Base-by-base conservation (phyloP, 2,113 vertebrate species). In the Brevimyrus niger region DNA sequence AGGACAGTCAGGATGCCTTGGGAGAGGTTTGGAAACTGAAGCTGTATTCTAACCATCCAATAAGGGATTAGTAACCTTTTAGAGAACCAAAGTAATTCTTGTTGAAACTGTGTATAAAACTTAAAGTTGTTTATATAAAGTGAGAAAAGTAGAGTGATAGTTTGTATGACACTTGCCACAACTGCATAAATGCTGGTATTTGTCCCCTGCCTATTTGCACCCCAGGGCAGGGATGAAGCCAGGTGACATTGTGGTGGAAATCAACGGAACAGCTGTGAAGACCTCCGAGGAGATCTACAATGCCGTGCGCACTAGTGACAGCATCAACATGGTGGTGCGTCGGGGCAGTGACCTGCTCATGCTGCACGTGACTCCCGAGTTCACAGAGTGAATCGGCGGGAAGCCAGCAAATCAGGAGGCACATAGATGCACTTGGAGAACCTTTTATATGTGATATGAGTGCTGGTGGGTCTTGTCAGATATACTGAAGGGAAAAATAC, bases 221-320 rank as follows among this genome's bases (percentile, higher is more conserved):
- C 0, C 90, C 92, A 97, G 96, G 92, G 96, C 96, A 7, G 96
- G 96, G 47, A 80, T 97, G 82, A 96, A 96, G 89, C 94, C 96
- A 0, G 96, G 96, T 0, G 96, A 97, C 0, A 91, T 97, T 0
- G 93, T 97, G 90, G 89, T 96, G 92, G 96, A 96, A 91, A 96
- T 96, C 92, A 96, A 95, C 0, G 97, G 90, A 90, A 90, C 90
- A 11, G 87, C 89, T 3, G 96, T 97, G 0, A 95, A 95, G 87
- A 96, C 96, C 0, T 95, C 98, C 0, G 98, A 98, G 92, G 97
- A 99, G 0, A 95, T 99, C 90, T 99, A 98, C 10, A 94, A 96
- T 80, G 97, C 97, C 0, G 96, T 99, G 50, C 93, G 95, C 90
- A 97, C 93, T 1, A 96, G 97, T 15, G 93, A 96, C 90, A 95